Evolutionary conservation across 2,113 vertebrate species (phyloP), one percentile per base, ranked within the genome.

Genomic region (Psilopsiagon aurifrons): DNA sequence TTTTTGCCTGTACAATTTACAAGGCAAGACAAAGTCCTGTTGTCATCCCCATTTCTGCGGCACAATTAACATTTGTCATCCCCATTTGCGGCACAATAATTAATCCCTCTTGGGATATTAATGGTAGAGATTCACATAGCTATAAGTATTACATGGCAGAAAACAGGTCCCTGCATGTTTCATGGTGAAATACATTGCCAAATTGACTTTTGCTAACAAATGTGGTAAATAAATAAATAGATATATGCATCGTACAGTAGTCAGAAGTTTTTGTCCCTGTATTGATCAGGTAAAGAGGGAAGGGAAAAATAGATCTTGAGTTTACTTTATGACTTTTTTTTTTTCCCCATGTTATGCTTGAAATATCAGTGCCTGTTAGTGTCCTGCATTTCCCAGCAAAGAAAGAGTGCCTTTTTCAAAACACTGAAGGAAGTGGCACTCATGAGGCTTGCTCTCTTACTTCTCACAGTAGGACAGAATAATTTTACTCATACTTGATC

Each of bases 301-400:
- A 60, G 7, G 9, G 10, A 74, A 77, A 77, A 74, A 70, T 11
- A 96, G 60, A 92, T 55, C 23, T 62, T 64, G 62, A 83, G 62
- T 83, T 97, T 87, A 84, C 82, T 96, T 94, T 88, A 81, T 76
- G 85, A 76, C 60, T 59, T 27, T 27, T 47, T 27, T 47, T 41
- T 86, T 68, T 67, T 18, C 1, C 39, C 55, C 81, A 55, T 28
- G 31, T 92, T 93, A 63, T 79, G 70, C 69, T 94, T 86, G 86
- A 96, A 93, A 88, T 51, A 92, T 68, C 82, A 84, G 12, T 52
- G 82, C 78, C 86, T 97, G 95, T 88, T 91, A 95, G 97, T 76
- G 83, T 92, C n/a, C 90, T 77, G 64, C 63, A 91, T 88, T 97
- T 97, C 92, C 88, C 71, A 96, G 88, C 62, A 96, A 86, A 96